phyloP scores from a whole-genome alignment of 2,113 vertebrate genomes.

The Rhea americana region DNA sequence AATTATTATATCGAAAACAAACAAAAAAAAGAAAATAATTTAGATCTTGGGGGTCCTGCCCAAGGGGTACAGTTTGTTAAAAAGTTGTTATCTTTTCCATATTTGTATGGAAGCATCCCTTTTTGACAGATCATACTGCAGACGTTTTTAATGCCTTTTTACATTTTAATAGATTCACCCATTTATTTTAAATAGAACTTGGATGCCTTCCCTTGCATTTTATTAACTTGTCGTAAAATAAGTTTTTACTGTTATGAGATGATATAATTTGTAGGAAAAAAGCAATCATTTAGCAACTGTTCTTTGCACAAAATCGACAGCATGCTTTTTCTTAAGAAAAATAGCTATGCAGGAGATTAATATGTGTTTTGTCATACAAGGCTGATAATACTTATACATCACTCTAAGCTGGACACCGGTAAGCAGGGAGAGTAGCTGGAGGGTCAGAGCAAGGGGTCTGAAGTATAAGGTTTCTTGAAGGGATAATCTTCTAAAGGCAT shows the following conservation, averaged over 20 bases:
- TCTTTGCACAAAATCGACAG: neutral
- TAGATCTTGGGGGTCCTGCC: neutral
- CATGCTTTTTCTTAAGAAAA: slow-evolving; percentile 17
- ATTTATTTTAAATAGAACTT: slow-evolving; percentile 10
- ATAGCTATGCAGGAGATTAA: neutral
- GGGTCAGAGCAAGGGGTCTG: neutral
- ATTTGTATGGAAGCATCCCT: neutral
- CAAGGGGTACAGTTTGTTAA: neutral
- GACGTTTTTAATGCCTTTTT: neutral
- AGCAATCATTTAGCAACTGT: slow-evolving; percentile 33
- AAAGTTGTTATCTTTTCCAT: neutral
- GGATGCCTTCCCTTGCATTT: slow-evolving; percentile 15
- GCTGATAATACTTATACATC: neutral
- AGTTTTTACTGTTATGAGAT: neutral
- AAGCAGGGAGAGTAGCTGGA: neutral
- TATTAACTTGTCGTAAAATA: slow-evolving; percentile 4
- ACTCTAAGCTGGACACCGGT: neutral
- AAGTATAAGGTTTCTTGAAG: neutral
- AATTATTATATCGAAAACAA: neutral
- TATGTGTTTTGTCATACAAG: neutral
- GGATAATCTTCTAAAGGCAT: neutral
- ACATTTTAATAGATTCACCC: neutral
- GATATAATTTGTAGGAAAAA: slow-evolving; percentile 19
- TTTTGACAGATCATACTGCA: neutral
- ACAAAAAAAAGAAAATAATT: neutral